phyloP scores from a whole-genome alignment of 2,888 invertebrate species.

The Lymantria dispar region DNA sequence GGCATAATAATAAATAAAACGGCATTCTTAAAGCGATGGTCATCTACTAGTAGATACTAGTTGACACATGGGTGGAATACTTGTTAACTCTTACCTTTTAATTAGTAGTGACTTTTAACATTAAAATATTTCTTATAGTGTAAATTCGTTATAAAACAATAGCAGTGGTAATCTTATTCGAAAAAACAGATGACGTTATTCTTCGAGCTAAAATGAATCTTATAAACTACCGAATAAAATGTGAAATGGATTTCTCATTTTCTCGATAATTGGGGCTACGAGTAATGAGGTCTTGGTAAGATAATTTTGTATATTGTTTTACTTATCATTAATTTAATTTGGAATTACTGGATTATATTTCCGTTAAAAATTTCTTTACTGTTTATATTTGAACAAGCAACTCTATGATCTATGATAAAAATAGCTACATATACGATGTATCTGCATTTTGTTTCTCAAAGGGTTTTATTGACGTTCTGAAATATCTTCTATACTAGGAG shows the following conservation, averaged over 20 bases:
- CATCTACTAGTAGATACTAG: too few relatives aligned
- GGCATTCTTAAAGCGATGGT: too few relatives aligned
- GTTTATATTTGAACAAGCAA: neutral
- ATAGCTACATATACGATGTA: too few relatives aligned
- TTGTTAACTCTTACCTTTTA: too few relatives aligned
- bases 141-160: constrained; percentile 42
- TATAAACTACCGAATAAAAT: constrained; percentile 6
- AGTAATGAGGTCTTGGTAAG: constrained; percentile 11
- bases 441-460: too few relatives aligned
- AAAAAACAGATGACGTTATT: constrained; percentile 17
- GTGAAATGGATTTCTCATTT: constrained; percentile 16
- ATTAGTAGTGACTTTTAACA: neutral
- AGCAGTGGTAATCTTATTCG: constrained; percentile 29
- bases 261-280: constrained; percentile 20
- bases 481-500: too few relatives aligned
- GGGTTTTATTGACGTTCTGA: too few relatives aligned
- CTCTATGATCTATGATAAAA: too few relatives aligned
- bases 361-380: neutral
- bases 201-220: constrained; percentile 8
- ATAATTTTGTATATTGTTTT: constrained; percentile 8
- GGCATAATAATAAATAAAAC: too few relatives aligned
- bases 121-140: constrained; percentile 30
- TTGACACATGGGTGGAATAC: too few relatives aligned
- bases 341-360: neutral
- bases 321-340: neutral